A percentile compares a stretch with the other conserved stretches of the same genome.
Evolutionary conservation across 2,113 vertebrate genomes (phyloP).

Genomic region (Gymnobelideus leadbeateri): DNA sequence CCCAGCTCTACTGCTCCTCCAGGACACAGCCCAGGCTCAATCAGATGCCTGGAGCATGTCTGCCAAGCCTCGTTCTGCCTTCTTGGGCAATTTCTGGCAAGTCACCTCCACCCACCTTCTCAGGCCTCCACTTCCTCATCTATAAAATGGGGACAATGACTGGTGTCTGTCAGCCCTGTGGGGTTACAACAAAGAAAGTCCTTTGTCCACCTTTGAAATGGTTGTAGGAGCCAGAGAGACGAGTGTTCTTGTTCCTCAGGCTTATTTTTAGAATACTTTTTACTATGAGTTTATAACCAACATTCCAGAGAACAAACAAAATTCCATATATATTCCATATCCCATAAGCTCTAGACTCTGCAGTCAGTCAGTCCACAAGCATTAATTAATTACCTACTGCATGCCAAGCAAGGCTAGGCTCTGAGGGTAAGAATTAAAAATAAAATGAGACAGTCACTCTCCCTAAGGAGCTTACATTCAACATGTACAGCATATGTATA

Average conservation of each 20-base stretch:
- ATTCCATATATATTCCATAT: not conserved
- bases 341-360: not conserved
- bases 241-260: not conserved
- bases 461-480: not conserved
- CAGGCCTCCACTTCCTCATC: not conserved
- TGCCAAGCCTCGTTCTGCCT: not conserved
- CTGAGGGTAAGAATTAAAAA: not conserved
- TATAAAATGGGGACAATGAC: not conserved
- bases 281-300: not conserved
- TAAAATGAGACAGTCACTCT: not conserved
- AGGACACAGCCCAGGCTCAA: not conserved
- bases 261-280: not conserved
- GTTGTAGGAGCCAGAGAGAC: not conserved
- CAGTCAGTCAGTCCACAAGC: not conserved
- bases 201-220: not conserved
- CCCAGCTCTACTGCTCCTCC: not conserved
- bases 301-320: not conserved
- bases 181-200: not conserved
- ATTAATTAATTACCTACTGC: not conserved
- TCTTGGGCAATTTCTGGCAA: too few relatives aligned
- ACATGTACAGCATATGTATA: fast-evolving
- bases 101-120: not conserved
- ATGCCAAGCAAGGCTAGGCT: not conserved
- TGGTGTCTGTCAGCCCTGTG: not conserved
- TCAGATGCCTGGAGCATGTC: not conserved